Evolutionary conservation across 1,140 invertebrate species (phyloP), one percentile per base, ranked within the genome.

Genomic region (Drosophila cardini): DNA sequence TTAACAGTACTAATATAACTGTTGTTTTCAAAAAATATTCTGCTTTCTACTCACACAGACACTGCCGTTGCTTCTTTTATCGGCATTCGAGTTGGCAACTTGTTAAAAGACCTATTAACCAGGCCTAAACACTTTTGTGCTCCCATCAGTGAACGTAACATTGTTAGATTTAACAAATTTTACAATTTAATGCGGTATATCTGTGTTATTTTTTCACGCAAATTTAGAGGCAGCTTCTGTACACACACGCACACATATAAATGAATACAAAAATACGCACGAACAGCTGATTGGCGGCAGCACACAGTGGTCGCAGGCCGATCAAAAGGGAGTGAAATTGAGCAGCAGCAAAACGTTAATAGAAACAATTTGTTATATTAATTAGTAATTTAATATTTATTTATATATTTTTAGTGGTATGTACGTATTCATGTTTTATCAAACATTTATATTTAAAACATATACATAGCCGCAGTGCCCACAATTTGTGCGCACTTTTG

Each of bases 81-180:
- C 1, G 45, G 61, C 10, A 64, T 32, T 30, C 55, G 36, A 34
- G 8, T 13, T n/a, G 50, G 32, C 6, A 30, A 26, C 18, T 21
- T 9, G 15, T 8, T 30, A 34, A 43, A 26, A 13, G 26, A 15
- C 16, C 53, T 48, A 26, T 32, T 72, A 9, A 67, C 8, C 9
- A 74, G 34, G 11, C 38, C 5, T 21, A 74, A 71, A 30, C 63
- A 78, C 38, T 78, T 89, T 57, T 48, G 53, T 45, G 77, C 60
- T 45, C 55, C 48, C 10, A 53, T 13, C 11, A 87, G 55, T 6
- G 80, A 63, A 21, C 80, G 83, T 32, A 87, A 50, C 84, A 87
- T 87, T 52, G 65, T 61, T 18, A 6, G 10, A n/a, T 40, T 62
- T 42, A 15, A 40, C 15, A 10, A 30, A 16, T 53, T 55, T 38